Base-by-base conservation (phyloP, 30 jellyfish, hydroid and myxozoan genomes). In the Nemopilema nomurai region DNA sequence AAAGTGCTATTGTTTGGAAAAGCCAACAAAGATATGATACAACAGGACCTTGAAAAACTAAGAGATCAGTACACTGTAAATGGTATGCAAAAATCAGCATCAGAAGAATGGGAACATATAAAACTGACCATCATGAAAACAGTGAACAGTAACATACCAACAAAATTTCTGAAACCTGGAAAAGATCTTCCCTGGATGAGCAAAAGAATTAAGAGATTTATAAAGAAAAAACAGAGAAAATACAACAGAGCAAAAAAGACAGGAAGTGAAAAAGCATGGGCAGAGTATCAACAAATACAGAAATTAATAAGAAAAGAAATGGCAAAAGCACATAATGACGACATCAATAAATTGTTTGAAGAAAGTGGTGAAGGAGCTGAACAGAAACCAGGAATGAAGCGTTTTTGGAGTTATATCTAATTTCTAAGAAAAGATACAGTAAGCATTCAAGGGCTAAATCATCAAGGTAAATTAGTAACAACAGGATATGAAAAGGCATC, bases 401-500 rank as follows among this genome's bases (percentile, higher is more conserved):
- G 79, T 22, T 28, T 69, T 22, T 69, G 51, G 79, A 16, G 6
- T 22, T 69, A 28, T 28, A 28, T 69, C 27, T 7, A 69, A 69
- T 69, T 51, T 69, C 52, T 24, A 28, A 69, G 79, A 6, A 69
- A 28, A 28, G 79, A 69, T 19, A 22, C 79, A 19, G 73, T 63
- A 28, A 28, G 79, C 51, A 69, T 69, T 28, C 52, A 24, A 24
- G 52, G 52, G 52, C 22, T 69, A 69, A 24, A 69, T 20, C 30
- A 18, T 28, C 49, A 22, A 28, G 51, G 79, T 28, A 66, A 66
- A 66, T 66, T 66, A 23, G 18, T 13, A 69, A 69, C 79, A 69
- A 69, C 26, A 69, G 79, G 79, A 24, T 1, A 69, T 24, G 51
- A 69, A 69, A 69, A 69, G 79, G 79, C 79, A 24, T 53, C 24